Percentiles rank a stretch among this genome's conserved stretches.
These are phyloP conservation scores for Hormiphora californensis DNA, from an alignment of 37 sponge, comb jelly and placozoan genomes.

Conservation along the genomic window DNA sequence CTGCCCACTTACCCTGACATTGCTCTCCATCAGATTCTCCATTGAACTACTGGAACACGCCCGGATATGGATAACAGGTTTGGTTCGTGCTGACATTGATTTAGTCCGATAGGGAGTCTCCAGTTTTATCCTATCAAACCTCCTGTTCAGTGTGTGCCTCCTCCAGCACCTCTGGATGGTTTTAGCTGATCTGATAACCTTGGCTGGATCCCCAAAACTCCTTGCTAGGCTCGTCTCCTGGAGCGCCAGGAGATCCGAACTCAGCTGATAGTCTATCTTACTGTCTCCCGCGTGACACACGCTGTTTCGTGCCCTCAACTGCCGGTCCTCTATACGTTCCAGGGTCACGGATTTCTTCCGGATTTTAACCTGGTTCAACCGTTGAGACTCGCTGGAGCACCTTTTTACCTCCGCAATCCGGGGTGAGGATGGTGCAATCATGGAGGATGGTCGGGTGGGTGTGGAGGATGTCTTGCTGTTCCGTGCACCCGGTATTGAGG, in stretches of 20 bases:
- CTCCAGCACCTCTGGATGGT: slow-evolving; percentile 43
- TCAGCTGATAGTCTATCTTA: slow-evolving; percentile 6
- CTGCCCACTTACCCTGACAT: slow-evolving; percentile 23
- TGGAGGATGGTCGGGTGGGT: neutral
- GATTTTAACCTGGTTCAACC: neutral
- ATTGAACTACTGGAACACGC: neutral
- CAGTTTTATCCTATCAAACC: slow-evolving; percentile 13
- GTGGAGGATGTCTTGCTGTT: neutral
- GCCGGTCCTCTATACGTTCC: slow-evolving; percentile 6
- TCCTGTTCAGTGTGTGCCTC: neutral
- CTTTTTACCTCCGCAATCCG: slow-evolving; percentile 19
- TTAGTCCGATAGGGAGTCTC: slow-evolving; percentile 28
- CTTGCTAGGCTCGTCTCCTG: slow-evolving; percentile 4
- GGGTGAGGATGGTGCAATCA: slow-evolving; percentile 18
- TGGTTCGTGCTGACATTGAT: neutral
- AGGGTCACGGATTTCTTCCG: slow-evolving; percentile 12
- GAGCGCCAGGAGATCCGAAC: slow-evolving; percentile 6
- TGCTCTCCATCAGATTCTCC: neutral
- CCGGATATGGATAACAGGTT: neutral
- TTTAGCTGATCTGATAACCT: neutral
- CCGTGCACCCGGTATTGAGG: neutral
- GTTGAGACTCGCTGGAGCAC: slow-evolving; percentile 25
- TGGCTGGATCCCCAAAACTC: neutral
- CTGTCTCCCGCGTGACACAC: slow-evolving; percentile 35
- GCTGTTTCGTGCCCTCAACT: neutral